phyloP scores from a whole-genome alignment of 2,797 vertebrate species.

The Chloroceryle amazona region DNA sequence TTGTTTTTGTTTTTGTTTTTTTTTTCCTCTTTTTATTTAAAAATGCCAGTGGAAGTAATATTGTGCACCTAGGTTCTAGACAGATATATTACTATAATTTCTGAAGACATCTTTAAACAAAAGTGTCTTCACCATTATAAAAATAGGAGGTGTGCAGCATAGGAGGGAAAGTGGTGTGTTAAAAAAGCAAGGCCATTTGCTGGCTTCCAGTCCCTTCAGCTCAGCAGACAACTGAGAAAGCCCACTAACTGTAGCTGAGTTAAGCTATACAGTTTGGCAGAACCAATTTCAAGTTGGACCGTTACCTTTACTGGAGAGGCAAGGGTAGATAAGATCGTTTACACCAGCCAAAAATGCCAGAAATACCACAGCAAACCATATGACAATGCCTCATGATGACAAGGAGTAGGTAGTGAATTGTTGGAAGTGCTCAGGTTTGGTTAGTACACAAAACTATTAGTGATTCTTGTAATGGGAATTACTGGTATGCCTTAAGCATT shows the following conservation, averaged over 20 bases:
- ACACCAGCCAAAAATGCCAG: not conserved
- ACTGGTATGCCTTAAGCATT: slow-evolving; percentile 32
- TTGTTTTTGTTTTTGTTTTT: not conserved
- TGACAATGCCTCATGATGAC: rapidly evolving
- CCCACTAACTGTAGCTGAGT: not conserved
- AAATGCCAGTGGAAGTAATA: not conserved
- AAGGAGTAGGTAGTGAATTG: not conserved
- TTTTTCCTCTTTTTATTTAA: not conserved
- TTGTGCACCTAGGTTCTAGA: not conserved
- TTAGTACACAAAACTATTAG: not conserved
- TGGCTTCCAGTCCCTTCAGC: not conserved
- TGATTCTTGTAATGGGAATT: slow-evolving; percentile 10
- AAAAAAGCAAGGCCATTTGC: not conserved
- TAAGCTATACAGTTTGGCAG: not conserved
- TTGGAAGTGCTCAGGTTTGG: not conserved
- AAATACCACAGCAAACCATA: not conserved
- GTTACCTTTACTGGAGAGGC: not conserved
- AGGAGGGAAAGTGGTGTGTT: not conserved
- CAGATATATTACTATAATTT: not conserved
- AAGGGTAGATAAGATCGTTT: not conserved
- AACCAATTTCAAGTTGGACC: not conserved
- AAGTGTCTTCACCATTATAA: not conserved
- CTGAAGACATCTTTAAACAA: not conserved
- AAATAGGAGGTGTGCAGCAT: not conserved
- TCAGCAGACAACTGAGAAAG: not conserved